Evolutionary conservation across 1,140 invertebrate species (phyloP).

Genomic region (Sweltsa coloradensis): DNA sequence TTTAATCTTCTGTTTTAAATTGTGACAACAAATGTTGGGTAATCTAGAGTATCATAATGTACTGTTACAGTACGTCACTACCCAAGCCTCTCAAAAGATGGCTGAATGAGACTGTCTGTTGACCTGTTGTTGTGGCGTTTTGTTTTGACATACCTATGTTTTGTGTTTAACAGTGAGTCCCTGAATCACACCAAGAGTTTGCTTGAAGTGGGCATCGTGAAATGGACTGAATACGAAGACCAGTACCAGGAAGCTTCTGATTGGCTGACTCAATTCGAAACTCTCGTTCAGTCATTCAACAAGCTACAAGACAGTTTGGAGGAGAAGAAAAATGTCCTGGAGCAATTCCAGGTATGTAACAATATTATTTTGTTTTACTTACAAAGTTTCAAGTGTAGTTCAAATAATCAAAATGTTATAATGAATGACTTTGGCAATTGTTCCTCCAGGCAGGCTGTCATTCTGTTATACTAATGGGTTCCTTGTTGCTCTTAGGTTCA

Average conservation of each 20-base stretch:
- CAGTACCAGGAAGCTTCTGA: constrained; percentile 79
- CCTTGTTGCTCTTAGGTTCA: constrained; percentile 40
- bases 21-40: no score
- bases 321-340: constrained; percentile 76
- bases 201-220: constrained; percentile 79
- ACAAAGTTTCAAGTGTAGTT: no score
- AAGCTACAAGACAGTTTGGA: constrained; percentile 81
- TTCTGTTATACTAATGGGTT: not conserved
- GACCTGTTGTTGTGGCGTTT: no score
- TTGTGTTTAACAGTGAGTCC: constrained; percentile 41
- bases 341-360: constrained; percentile 64
- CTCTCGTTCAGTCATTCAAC: constrained; percentile 75
- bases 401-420: no score
- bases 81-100: no score
- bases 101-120: no score
- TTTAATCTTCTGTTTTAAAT: no score
- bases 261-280: constrained; percentile 80
- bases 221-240: constrained; percentile 93
- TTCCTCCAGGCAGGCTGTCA: not conserved
- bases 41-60: no score
- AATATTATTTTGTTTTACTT: no score
- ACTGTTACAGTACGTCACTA: no score
- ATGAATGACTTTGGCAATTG: no score
- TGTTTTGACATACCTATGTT: constrained; percentile 2
- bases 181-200: constrained; percentile 67